Percentiles rank a stretch among this genome's conserved stretches.
These are phyloP conservation scores for Macrophya alboannulata DNA, from an alignment of 2,888 invertebrate species.

Conservation along the genomic window DNA sequence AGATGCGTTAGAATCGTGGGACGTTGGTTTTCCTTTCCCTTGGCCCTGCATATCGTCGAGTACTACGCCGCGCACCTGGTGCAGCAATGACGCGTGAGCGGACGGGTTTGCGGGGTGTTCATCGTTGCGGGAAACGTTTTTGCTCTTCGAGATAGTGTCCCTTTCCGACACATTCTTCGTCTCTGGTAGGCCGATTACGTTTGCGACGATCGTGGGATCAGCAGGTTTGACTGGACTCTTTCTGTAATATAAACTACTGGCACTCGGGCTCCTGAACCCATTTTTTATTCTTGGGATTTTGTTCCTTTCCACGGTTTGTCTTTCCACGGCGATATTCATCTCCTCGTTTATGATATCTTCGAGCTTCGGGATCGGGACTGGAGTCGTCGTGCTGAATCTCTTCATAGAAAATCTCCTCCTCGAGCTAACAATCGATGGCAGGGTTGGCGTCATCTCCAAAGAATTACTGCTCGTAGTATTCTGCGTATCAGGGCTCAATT, in stretches of 20 bases:
- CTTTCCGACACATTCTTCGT: slow-evolving; percentile 62
- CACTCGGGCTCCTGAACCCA: slow-evolving; percentile 66
- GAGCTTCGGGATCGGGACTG: slow-evolving; percentile 62
- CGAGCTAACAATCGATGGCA: slow-evolving; percentile 65
- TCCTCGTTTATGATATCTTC: slow-evolving; percentile 76
- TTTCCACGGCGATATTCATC: slow-evolving; percentile 74
- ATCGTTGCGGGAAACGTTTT: slow-evolving; percentile 51
- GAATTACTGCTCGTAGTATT: slow-evolving; percentile 72
- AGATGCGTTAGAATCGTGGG: slow-evolving; percentile 65
- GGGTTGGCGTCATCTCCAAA: slow-evolving; percentile 68
- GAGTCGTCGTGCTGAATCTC: slow-evolving; percentile 64
- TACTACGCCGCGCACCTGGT: slow-evolving; percentile 60
- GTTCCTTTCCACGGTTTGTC: slow-evolving; percentile 74
- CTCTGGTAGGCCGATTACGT: slow-evolving; percentile 68
- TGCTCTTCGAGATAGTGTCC: slow-evolving; percentile 57
- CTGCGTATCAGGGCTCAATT: slow-evolving; percentile 80
- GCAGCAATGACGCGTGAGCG: slow-evolving; percentile 67
- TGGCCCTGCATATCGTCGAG: slow-evolving; percentile 59
- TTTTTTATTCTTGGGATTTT: slow-evolving; percentile 73
- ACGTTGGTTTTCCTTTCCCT: slow-evolving; percentile 64
- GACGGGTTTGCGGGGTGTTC: slow-evolving; percentile 65
- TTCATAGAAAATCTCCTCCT: slow-evolving; percentile 71
- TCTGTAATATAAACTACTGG: slow-evolving; percentile 69
- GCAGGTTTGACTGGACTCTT: slow-evolving; percentile 63
- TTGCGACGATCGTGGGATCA: slow-evolving; percentile 72